Base-by-base conservation (phyloP, 2,797 vertebrate species). In the Ceyx erithaca region DNA sequence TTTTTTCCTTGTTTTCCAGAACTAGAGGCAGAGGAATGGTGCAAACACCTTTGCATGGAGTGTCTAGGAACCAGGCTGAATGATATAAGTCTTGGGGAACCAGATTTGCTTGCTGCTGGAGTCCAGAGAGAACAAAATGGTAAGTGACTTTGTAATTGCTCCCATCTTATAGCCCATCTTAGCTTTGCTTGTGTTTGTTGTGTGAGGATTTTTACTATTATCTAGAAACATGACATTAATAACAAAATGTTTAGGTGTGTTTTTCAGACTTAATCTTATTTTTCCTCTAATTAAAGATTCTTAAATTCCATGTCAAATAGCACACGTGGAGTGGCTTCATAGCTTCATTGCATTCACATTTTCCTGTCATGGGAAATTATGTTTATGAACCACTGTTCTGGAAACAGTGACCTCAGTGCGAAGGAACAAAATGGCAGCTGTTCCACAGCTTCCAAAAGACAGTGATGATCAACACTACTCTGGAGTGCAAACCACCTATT, bases 11-110 rank as follows among this genome's bases (percentile, higher is more conserved):
- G 84, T 6, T 90, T 97, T 97, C 25, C 94, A 99, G 99, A 99
- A 96, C 97, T 99, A 96, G 99, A 99, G 95, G 99, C 99, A 4
- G 99, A 99, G 96, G 99, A 99, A 86, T 99, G 99, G 99, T 99
- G 99, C 96, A 99, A 99, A 93, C 98, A 99, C 93, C 98, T 99
- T 92, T 99, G 99, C 85, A 96, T 99, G 97, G 99, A 99, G 97
- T 99, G 99, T 94, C 97, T 99, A 95, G 99, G 99, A 97, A 98
- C 98, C 92, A 98, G 99, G 73, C 98, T 99, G 87, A 99, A 99
- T 95, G 99, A 99, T 97, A 99, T 99, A 98, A 99, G 99, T 96
- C 98, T 99, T 33, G 99, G 99, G 61, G 99, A 99, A 92, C 99
- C 99, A 21, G 99, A 99, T 97, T 98, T 99, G 88, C 98, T 99